Evolutionary conservation across 2,888 invertebrate species (phyloP).

Genomic region (Platynereis dumerilii): DNA sequence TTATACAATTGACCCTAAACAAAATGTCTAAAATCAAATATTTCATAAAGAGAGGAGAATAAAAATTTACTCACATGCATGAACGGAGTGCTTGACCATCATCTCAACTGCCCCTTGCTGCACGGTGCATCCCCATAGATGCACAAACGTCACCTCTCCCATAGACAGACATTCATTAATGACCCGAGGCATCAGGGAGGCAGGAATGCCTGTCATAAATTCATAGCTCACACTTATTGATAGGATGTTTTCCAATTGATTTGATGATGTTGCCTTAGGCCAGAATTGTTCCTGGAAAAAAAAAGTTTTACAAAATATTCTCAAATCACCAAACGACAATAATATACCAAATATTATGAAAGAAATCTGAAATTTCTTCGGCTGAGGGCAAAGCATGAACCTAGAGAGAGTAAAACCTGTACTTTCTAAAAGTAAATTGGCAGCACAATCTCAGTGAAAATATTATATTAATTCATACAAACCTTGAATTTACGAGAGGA

Average conservation of each 20-base stretch:
- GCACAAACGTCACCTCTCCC: not conserved
- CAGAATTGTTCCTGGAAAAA: constrained; percentile 1
- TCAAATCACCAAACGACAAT: not conserved
- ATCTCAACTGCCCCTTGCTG: not conserved
- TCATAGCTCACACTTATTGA: not conserved
- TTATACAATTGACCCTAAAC: no score
- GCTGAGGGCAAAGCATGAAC: no score
- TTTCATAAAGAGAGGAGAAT: no score
- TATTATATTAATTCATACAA: no score
- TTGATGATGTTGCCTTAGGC: not conserved
- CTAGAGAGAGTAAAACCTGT: no score
- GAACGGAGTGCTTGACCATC: not conserved
- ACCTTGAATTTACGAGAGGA: no score
- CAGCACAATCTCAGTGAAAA: no score
- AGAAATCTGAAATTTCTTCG: no score
- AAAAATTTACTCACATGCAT: not conserved
- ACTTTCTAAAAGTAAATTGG: no score
- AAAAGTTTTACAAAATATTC: not conserved
- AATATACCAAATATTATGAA: not conserved
- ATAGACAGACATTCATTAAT: not conserved
- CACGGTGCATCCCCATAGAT: not conserved
- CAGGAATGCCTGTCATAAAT: not conserved
- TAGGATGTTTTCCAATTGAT: not conserved
- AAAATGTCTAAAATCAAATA: no score
- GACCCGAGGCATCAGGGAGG: not conserved